Percentiles rank a stretch among this genome's conserved stretches.
phyloP scores from a whole-genome alignment of 2,888 invertebrate species.

The Onthophagus sagittarius region DNA sequence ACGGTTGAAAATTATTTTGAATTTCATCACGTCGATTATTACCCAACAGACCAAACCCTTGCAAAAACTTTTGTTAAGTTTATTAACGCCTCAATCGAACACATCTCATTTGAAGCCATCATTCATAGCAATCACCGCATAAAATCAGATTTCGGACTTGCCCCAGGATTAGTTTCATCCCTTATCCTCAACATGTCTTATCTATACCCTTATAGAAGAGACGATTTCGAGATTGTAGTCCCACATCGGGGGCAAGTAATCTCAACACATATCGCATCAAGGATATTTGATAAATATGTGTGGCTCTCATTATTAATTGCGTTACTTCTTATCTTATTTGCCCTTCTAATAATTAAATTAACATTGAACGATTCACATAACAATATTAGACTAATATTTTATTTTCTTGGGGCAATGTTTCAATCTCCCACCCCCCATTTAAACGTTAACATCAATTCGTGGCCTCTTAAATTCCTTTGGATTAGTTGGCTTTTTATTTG shows the following conservation, averaged over 20 bases:
- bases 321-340: background rate
- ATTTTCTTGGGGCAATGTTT: background rate
- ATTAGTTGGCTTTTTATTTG: constrained; percentile 1
- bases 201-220: background rate
- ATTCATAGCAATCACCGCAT: background rate
- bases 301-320: background rate
- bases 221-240: constrained; percentile 4
- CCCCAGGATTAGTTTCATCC: background rate
- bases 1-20: background rate
- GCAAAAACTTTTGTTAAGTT: background rate
- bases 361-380: background rate
- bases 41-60: background rate
- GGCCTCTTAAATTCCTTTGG: background rate
- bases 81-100: background rate
- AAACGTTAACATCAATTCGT: background rate
- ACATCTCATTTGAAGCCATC: background rate
- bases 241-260: background rate
- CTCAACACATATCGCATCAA: background rate
- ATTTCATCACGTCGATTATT: background rate
- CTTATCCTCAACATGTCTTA: background rate
- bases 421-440: background rate
- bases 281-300: background rate
- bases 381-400: background rate
- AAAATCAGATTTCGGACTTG: background rate
- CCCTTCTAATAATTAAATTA: background rate